Evolutionary conservation across 2,888 invertebrate genomes (phyloP), one percentile per base, ranked within the genome.

Genomic region (Nebria brevicollis): DNA sequence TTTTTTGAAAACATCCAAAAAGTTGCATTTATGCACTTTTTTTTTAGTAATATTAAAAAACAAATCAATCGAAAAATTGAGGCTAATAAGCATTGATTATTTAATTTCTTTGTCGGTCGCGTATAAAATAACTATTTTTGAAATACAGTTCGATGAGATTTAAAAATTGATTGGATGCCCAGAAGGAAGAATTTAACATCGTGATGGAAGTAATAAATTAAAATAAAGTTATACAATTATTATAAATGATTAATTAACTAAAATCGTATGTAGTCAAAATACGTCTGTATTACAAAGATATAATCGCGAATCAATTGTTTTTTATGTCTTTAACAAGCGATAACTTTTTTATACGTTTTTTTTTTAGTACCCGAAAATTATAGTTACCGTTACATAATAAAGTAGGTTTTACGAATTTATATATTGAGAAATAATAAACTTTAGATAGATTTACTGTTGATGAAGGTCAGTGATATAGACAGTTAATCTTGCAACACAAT

Each of bases 341-440:
- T 54, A 11, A 11, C 2, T 54, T 54, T 54, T 54, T 54, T 6
- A 54, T 54, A 54, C 54, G 54, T 54, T 54, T 54, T 54, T 43
- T 43, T 43, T 54, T 54, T 54, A 11, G 54, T 54, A 54, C 11
- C 54, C 54, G 54, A 54, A 54, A 54, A 54, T 8, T 54, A 34
- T 54, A 54, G 54, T 54, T 54, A 54, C 54, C 54, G 54, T 54
- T 54, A 54, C 54, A 54, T 54, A 54, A 54, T 7, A 54, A 54
- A 54, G 54, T 54, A 54, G 54, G 54, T 54, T 54, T 54, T 54
- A 54, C 4, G 54, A 54, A 54, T 54, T 54, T 54, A 54, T 54
- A 54, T 54, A 54, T 54, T 54, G 54, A 54, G 54, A 54, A 54
- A 54, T 54, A 54, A 54, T 54, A 54, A 54, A 54, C 54, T 54